Base-by-base conservation (phyloP, 2,113 vertebrate species). In the Panurus biarmicus region DNA sequence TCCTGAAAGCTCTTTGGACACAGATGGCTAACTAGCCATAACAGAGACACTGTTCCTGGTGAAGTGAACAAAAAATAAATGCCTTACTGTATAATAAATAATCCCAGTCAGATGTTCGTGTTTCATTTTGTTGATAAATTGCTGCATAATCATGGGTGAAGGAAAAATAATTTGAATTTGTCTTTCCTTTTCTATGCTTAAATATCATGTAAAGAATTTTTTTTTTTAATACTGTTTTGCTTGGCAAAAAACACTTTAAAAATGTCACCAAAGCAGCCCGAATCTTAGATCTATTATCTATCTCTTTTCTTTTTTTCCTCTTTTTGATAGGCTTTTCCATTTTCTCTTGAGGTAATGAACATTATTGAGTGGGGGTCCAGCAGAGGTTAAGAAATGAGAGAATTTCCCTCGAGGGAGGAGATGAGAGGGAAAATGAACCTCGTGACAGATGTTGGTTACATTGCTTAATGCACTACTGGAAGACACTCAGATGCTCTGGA, bases 401-500 rank as follows among this genome's bases (percentile, higher is more conserved):
- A 91, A 90, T 88, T 95, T 93, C 85, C 72, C 95, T 86, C n/a
- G 12, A 83, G 87, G 92, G 95, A 91, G 50, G 35, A 93, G 85
- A 86, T 90, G 72, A 92, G 90, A 95, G 62, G 67, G 83, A 95
- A 94, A 94, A 95, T 84, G 85, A 96, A 74, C 69, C 75, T 80
- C 1, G 3, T 88, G 94, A 92, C 94, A 96, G 87, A 95, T 97
- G 93, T 95, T 94, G 83, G 62, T 89, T 87, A 57, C 65, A 13
- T 90, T 93, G 72, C 85, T 94, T 91, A 93, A 94, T 93, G 87
- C 67, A 88, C 91, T 95, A 74, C 85, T 95, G 90, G 93, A 96
- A 90, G 85, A 71, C 29, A 10, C 70, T 96, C 64, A 56, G 77
- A 93, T 93, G 72, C 95, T 92, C 53, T 95, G 94, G 93, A 80